These are phyloP conservation scores for Amphiprion clarkii DNA, from an alignment of 2,797 vertebrate species.

Conservation along the genomic window DNA sequence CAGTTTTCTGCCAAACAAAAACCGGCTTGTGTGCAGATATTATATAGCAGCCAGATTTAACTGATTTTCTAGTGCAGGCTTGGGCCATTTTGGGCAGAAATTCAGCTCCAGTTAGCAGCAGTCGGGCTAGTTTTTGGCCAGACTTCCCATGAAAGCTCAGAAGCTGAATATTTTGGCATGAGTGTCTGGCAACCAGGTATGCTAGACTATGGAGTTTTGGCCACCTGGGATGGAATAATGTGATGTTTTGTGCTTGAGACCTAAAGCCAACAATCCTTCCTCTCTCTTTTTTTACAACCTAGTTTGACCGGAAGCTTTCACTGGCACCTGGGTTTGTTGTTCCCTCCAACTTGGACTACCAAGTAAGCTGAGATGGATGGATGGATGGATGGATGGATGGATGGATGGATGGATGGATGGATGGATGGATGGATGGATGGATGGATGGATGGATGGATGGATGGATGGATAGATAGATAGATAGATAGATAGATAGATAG, in stretches of 20 bases:
- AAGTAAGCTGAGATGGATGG: constrained; percentile 46
- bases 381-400: no score
- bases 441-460: no score
- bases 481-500: no score
- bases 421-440: no score
- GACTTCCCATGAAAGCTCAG: not conserved
- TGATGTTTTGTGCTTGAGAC: not conserved
- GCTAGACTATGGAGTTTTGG: constrained; percentile 8
- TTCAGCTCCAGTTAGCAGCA: constrained; percentile 17
- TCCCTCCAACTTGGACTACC: constrained; percentile 86
- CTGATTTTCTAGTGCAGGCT: constrained; percentile 1
- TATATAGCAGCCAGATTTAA: not conserved
- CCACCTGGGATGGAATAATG: not conserved
- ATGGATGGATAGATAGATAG: no score
- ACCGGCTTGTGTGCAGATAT: not conserved
- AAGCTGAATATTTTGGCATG: not conserved
- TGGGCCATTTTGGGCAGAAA: not conserved
- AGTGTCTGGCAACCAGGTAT: constrained; percentile 21
- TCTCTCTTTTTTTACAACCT: not conserved
- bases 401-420: no score
- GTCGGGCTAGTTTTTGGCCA: constrained; percentile 10
- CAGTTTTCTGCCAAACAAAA: constrained; percentile 13
- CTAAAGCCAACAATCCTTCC: not conserved
- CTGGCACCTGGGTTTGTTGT: constrained; percentile 85
- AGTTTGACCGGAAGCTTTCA: constrained; percentile 87